A percentile compares a stretch with the other conserved stretches of the same genome.
These are phyloP conservation scores for Scaptomyza pallida DNA, from an alignment of 1,140 invertebrate genomes.

Conservation along the genomic window DNA sequence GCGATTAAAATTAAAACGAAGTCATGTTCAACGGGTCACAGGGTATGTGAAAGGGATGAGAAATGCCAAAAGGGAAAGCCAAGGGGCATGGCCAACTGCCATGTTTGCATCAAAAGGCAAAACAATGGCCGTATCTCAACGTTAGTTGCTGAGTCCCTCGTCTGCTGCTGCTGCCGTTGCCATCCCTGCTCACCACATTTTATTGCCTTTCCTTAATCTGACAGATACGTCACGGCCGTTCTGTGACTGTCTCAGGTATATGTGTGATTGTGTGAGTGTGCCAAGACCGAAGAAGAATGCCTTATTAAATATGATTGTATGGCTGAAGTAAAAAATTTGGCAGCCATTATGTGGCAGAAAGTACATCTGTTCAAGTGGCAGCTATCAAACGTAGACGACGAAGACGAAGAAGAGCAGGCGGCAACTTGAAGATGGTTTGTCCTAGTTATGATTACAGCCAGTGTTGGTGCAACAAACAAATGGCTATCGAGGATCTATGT, in stretches of 20 bases:
- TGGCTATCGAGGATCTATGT: constrained; percentile 50
- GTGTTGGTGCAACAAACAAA: constrained; percentile 55
- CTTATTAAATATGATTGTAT: constrained; percentile 82
- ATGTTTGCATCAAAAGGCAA: constrained; percentile 65
- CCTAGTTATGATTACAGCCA: constrained; percentile 59
- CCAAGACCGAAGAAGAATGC: constrained; percentile 39
- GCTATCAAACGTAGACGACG: too few relatives aligned
- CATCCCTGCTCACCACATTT: constrained; percentile 83
- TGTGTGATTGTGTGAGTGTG: constrained; percentile 12
- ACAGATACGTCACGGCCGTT: constrained; percentile 80
- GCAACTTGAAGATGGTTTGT: constrained; percentile 27
- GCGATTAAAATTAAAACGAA: constrained; percentile 78
- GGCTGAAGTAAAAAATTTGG: constrained; percentile 53
- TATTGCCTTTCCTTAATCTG: constrained; percentile 82
- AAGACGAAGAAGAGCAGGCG: constrained; percentile 27
- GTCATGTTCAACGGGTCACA: constrained; percentile 6
- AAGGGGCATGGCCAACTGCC: constrained; percentile 63
- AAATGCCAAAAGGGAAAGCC: constrained; percentile 18
- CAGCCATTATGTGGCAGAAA: constrained; percentile 52
- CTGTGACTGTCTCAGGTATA: constrained; percentile 28
- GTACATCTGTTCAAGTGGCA: constrained; percentile 79
- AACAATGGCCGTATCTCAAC: constrained; percentile 71
- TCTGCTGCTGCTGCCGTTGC: constrained; percentile 46
- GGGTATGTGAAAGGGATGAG: neutral
- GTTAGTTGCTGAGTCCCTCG: constrained; percentile 26